Conservation (phyloP, 2,797 vertebrate genomes). For the Dendrocincla tyrannina region DNA sequence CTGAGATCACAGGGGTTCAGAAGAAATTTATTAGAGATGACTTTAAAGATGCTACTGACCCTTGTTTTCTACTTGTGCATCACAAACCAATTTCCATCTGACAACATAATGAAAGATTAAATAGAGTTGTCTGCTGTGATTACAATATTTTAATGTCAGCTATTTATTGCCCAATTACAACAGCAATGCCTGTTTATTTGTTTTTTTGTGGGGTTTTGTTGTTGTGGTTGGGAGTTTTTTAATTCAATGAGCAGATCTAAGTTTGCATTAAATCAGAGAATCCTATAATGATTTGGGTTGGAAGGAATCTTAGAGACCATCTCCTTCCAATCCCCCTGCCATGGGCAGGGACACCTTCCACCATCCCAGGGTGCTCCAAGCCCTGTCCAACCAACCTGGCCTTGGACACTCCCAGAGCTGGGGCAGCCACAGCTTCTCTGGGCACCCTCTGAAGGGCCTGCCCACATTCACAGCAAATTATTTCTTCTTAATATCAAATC, state of each 20-base stretch:
- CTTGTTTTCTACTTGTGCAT: neutral
- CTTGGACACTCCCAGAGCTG: neutral
- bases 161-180: neutral
- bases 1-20: neutral
- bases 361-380: neutral
- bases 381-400: rapidly evolving
- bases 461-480: rapidly evolving
- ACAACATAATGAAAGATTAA: neutral
- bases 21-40: neutral
- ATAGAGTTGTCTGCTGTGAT: neutral
- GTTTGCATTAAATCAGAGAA: neutral
- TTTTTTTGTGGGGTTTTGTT: neutral
- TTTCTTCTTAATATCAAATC: neutral
- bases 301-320: neutral
- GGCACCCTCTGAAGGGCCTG: rapidly evolving
- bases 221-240: neutral
- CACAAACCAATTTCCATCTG: neutral
- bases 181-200: neutral
- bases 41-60: neutral
- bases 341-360: neutral
- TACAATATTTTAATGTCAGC: neutral
- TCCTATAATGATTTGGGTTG: neutral
- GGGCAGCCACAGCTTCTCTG: neutral
- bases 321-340: rapidly evolving
- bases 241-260: neutral